Evolutionary conservation across 2,113 vertebrate genomes (phyloP).

Genomic region (Eretmochelys imbricata): DNA sequence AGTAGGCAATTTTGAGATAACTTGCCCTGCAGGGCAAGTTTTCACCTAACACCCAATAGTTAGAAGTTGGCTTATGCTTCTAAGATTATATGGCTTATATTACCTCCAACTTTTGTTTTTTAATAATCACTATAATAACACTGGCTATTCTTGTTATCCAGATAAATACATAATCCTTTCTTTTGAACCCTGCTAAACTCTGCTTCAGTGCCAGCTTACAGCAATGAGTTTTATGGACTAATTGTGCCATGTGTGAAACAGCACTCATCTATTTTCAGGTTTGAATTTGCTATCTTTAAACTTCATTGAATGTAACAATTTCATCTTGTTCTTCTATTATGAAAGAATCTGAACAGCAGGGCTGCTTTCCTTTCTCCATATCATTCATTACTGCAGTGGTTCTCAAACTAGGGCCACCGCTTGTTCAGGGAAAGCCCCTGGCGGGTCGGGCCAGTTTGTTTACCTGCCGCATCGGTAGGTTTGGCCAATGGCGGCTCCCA

Average conservation of each 20-base stretch:
- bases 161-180: fast-evolving
- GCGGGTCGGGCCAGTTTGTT: too few species aligned
- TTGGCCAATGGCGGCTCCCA: too few species aligned
- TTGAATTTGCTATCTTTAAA: not conserved
- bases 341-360: not conserved
- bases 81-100: not conserved
- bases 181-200: not conserved
- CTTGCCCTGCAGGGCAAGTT: not conserved
- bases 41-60: not conserved
- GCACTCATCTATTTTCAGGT: not conserved
- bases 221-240: fast-evolving
- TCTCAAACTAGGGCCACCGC: too few species aligned
- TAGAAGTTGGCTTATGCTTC: not conserved
- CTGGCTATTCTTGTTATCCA: not conserved
- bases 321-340: not conserved
- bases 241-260: not conserved
- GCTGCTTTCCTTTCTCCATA: not conserved
- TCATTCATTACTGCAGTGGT: fast-evolving
- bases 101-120: not conserved
- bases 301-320: not conserved
- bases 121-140: not conserved
- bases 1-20: not conserved
- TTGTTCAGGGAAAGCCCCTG: too few species aligned
- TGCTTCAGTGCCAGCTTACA: fast-evolving
- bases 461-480: too few species aligned